A percentile compares a stretch with the other conserved stretches of the same genome.
phyloP scores from a whole-genome alignment of 37 sponge, comb jelly and placozoan genomes.

The Halichondria panicea region DNA sequence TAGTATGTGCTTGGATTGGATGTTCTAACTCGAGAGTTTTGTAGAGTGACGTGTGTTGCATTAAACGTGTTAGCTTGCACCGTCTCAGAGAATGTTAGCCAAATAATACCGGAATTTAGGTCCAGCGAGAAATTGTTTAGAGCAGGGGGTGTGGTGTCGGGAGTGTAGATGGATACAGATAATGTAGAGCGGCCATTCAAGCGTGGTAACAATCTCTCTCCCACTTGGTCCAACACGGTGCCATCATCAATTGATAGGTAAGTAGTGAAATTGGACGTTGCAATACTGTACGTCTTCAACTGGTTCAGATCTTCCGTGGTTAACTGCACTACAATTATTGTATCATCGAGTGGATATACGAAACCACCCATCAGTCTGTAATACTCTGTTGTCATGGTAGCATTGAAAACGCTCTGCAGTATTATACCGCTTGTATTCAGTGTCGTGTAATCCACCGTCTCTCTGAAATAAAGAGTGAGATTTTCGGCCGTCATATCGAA shows the following conservation, averaged over 20 bases:
- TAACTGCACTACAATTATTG: slow-evolving; percentile 42
- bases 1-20: slow-evolving; percentile 44
- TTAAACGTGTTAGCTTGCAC: slow-evolving; percentile 71
- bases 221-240: slow-evolving; percentile 68
- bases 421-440: slow-evolving; percentile 55
- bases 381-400: slow-evolving; percentile 20
- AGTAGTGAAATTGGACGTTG: slow-evolving; percentile 23
- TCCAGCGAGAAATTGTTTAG: slow-evolving; percentile 65
- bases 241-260: slow-evolving; percentile 59
- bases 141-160: slow-evolving; percentile 63
- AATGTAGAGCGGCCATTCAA: slow-evolving; percentile 45
- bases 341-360: slow-evolving; percentile 43
- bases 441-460: slow-evolving; percentile 77
- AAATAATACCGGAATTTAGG: slow-evolving; percentile 50
- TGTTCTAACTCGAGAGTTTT: slow-evolving; percentile 12
- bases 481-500: slow-evolving; percentile 70
- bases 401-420: slow-evolving; percentile 51
- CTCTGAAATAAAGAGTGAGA: slow-evolving; percentile 76
- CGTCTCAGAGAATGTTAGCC: slow-evolving; percentile 82
- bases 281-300: slow-evolving; percentile 75
- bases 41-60: slow-evolving; percentile 70
- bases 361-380: slow-evolving; percentile 53
- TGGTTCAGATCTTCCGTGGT: slow-evolving; percentile 58
- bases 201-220: slow-evolving; percentile 26
- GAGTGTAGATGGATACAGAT: slow-evolving; percentile 49